A percentile compares a stretch with the other conserved stretches of the same genome.
Evolutionary conservation across 1,140 invertebrate genomes (phyloP).

Genomic region (Caerostris extrusa): DNA sequence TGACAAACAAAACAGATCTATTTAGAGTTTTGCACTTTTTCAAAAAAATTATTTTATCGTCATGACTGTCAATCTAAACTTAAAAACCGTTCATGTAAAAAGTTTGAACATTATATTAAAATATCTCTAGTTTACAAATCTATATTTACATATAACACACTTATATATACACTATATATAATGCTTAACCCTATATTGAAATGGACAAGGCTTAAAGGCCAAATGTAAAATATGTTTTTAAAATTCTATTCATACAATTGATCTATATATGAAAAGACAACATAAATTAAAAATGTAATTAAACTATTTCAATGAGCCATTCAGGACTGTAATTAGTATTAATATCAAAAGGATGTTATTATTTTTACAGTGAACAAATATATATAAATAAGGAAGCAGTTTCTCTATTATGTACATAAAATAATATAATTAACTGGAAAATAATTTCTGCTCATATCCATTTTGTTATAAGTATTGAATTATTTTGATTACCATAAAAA

Average conservation of each 20-base stretch:
- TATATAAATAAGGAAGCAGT: too few species aligned
- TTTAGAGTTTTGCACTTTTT: slow-evolving; percentile 49
- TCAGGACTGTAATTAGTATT: too few species aligned
- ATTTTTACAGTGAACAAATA: too few species aligned
- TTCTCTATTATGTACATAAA: too few species aligned
- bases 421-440: too few species aligned
- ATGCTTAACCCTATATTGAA: slow-evolving; percentile 3
- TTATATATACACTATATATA: slow-evolving; percentile 67
- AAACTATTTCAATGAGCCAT: too few species aligned
- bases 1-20: slow-evolving; percentile 40
- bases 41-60: slow-evolving; percentile 31
- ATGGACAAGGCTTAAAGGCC: slow-evolving; percentile 53
- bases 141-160: slow-evolving; percentile 70
- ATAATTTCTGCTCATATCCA: too few species aligned
- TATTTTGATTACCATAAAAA: too few species aligned
- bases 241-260: not conserved
- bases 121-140: slow-evolving; percentile 71
- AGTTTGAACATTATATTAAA: slow-evolving; percentile 74
- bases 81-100: slow-evolving; percentile 46
- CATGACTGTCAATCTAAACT: not conserved
- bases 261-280: not conserved
- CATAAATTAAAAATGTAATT: not conserved
- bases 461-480: too few species aligned
- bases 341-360: too few species aligned
- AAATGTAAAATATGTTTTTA: not conserved